Evolutionary conservation across 2,113 vertebrate genomes (phyloP).

Genomic region (Neolamprologus sp.): DNA sequence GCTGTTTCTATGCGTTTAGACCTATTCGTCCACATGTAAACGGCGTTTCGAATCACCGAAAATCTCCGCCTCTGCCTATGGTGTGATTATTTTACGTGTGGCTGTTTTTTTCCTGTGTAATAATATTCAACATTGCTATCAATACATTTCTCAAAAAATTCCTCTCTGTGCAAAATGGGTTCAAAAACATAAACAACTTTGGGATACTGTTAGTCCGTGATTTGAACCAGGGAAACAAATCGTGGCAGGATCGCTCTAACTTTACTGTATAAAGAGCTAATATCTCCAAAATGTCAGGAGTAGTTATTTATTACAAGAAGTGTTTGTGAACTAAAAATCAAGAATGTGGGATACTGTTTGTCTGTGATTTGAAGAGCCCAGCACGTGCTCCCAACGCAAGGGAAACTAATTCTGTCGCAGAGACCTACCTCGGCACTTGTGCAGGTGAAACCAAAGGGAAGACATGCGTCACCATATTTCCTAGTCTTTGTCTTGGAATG

Average conservation of each 20-base stretch:
- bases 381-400: not conserved
- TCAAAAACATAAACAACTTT: not conserved
- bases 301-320: not conserved
- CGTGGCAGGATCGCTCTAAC: not conserved
- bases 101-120: not conserved
- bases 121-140: not conserved
- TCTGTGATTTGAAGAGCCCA: not conserved
- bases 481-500: too few species aligned
- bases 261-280: not conserved
- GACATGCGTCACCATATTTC: not conserved
- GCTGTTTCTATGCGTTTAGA: not conserved
- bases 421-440: not conserved
- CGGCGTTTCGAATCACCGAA: rapidly evolving
- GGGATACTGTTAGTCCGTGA: not conserved
- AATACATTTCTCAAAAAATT: not conserved
- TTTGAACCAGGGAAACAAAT: not conserved
- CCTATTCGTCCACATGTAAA: not conserved
- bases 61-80: not conserved
- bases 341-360: not conserved
- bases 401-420: not conserved
- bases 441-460: rapidly evolving
- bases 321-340: not conserved
- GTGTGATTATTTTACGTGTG: not conserved
- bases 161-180: not conserved
- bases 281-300: not conserved